Conservation (phyloP, 2,888 invertebrate species). For the Hydroisotoma schaefferi region DNA sequence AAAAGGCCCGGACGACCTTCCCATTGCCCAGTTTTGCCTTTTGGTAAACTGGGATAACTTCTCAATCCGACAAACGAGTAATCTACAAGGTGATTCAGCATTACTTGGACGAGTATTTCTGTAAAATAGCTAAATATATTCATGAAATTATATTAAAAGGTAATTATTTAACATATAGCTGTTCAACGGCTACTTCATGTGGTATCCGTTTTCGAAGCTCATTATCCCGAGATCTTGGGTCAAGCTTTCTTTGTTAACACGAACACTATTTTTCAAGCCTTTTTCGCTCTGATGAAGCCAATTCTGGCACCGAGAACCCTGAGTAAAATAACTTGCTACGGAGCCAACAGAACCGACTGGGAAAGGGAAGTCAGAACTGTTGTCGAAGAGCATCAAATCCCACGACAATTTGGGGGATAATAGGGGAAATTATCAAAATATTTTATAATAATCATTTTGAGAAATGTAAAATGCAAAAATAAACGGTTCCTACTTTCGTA, state of each 20-base stretch:
- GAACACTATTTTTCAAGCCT: slow-evolving; percentile 20
- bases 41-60: slow-evolving; percentile 45
- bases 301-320: slow-evolving; percentile 25
- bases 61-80: slow-evolving; percentile 38
- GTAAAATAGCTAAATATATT: neutral
- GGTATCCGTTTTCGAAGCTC: neutral
- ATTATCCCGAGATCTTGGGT: slow-evolving; percentile 31
- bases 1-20: slow-evolving; percentile 2
- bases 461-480: too few relatives aligned
- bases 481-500: too few relatives aligned
- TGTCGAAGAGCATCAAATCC: slow-evolving; percentile 2
- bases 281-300: slow-evolving; percentile 27
- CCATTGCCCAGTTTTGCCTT: slow-evolving; percentile 27
- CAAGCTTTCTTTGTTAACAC: slow-evolving; percentile 27
- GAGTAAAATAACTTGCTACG: slow-evolving; percentile 22
- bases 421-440: too few relatives aligned
- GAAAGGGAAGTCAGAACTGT: slow-evolving; percentile 17
- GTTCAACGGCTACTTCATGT: slow-evolving; percentile 9
- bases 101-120: too few relatives aligned
- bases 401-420: neutral
- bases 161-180: slow-evolving; percentile 7
- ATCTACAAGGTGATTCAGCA: slow-evolving; percentile 11
- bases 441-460: too few relatives aligned
- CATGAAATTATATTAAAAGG: neutral
- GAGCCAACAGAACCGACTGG: slow-evolving; percentile 22